phyloP scores from a whole-genome alignment of 2,113 vertebrate species.

The Oenanthe melanoleuca region DNA sequence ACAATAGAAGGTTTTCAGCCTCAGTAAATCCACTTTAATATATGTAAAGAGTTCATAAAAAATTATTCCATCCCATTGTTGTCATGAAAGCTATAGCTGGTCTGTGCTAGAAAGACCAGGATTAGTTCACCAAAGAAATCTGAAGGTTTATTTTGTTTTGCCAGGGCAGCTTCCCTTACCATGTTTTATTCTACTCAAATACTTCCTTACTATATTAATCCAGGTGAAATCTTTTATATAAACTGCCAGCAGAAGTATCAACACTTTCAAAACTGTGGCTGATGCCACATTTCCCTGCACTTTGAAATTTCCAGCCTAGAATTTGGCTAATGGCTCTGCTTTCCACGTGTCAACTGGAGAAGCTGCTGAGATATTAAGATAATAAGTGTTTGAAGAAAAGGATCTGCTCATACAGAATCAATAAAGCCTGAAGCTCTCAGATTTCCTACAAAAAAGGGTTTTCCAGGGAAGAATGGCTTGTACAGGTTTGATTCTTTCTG shows the following conservation, averaged over 20 bases:
- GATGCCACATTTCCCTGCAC: neutral
- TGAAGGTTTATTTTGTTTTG: neutral
- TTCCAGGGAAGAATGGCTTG: neutral
- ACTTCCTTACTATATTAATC: neutral
- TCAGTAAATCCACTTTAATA: conserved; percentile 66
- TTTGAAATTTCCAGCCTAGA: neutral
- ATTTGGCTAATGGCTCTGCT: neutral
- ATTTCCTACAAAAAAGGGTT: neutral
- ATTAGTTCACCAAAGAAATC: neutral
- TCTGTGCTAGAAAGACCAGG: neutral
- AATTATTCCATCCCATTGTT: neutral
- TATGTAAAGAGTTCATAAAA: conserved; percentile 52
- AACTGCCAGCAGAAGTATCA: neutral
- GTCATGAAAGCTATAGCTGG: neutral
- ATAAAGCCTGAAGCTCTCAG: neutral
- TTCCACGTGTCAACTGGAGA: neutral
- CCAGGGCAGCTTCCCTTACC: neutral
- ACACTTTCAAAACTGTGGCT: neutral
- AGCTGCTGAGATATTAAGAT: conserved; percentile 36
- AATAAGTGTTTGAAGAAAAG: conserved; percentile 25
- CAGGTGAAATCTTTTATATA: neutral
- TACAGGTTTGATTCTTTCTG: neutral
- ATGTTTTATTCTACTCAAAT: neutral
- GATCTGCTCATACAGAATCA: conserved; percentile 23
- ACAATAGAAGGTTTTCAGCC: conserved; percentile 61